Evolutionary conservation across 1,140 invertebrate species (phyloP).

Genomic region (Penaeus vannamei): DNA sequence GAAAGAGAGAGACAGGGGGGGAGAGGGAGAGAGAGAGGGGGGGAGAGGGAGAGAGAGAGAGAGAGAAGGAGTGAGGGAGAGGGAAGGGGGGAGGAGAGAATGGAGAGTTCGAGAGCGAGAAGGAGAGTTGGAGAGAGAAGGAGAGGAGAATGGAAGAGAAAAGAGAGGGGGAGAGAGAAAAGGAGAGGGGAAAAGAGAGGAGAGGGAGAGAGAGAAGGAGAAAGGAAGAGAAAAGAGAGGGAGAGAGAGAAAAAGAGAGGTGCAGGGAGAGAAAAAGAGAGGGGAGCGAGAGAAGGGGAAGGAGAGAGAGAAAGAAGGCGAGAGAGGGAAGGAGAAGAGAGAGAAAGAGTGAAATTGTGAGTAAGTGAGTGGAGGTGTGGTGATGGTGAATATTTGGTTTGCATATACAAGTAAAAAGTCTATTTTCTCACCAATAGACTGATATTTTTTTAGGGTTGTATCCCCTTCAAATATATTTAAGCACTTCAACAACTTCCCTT

Average conservation of each 20-base stretch:
- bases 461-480: background rate
- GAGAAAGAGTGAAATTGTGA: background rate
- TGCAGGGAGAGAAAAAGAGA: background rate
- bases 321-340: background rate
- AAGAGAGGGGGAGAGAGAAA: background rate
- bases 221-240: background rate
- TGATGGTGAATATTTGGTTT: background rate
- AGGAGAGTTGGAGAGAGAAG: no score
- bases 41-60: background rate
- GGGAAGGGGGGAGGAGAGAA: background rate
- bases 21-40: no score
- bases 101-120: background rate
- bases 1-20: no score
- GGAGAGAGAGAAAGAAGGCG: no score
- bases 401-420: background rate
- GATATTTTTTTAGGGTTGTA: background rate
- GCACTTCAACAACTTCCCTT: no score
- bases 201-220: background rate
- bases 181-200: background rate
- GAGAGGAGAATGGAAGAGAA: background rate
- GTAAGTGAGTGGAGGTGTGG: background rate
- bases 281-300: background rate
- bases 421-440: background rate
- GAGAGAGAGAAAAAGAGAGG: slow-evolving; percentile 8
- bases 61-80: background rate